Conservation (phyloP, 2,113 vertebrate species). For the Engraulis encrasicolus region DNA sequence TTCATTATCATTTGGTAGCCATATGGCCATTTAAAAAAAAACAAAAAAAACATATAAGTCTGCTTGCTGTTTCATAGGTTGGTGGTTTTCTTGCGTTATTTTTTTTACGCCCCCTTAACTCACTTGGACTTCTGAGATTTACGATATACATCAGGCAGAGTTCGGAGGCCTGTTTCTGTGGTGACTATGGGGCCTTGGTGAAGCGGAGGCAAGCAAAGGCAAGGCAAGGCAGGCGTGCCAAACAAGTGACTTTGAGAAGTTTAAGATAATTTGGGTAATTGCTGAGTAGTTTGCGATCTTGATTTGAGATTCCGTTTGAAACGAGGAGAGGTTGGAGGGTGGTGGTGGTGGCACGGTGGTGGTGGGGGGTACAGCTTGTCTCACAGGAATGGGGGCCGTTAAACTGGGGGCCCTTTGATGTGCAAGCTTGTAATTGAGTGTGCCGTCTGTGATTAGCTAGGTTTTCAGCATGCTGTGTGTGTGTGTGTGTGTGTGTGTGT, state of each 20-base stretch:
- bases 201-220: too few species aligned
- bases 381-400: conserved; percentile 38
- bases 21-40: not conserved
- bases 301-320: conserved; percentile 53
- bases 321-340: too few species aligned
- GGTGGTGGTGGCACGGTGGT: too few species aligned
- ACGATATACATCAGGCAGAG: conserved; percentile 31
- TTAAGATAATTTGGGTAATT: conserved; percentile 50
- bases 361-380: conserved; percentile 35
- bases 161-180: conserved; percentile 32
- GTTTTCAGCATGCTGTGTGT: not conserved
- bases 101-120: conserved; percentile 12
- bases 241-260: conserved; percentile 36
- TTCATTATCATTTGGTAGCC: too few species aligned
- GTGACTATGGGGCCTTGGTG: conserved; percentile 49
- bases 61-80: not conserved
- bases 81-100: not conserved
- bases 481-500: too few species aligned
- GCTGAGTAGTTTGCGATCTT: conserved; percentile 44
- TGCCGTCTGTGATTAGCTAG: conserved; percentile 27
- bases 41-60: not conserved
- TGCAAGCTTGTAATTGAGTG: conserved; percentile 46
- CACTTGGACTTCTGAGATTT: conserved; percentile 25
- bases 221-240: conserved; percentile 43
- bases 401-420: conserved; percentile 48